These are phyloP conservation scores for Phalacrocorax aristotelis DNA, from an alignment of 2,113 vertebrate genomes.

Conservation along the genomic window DNA sequence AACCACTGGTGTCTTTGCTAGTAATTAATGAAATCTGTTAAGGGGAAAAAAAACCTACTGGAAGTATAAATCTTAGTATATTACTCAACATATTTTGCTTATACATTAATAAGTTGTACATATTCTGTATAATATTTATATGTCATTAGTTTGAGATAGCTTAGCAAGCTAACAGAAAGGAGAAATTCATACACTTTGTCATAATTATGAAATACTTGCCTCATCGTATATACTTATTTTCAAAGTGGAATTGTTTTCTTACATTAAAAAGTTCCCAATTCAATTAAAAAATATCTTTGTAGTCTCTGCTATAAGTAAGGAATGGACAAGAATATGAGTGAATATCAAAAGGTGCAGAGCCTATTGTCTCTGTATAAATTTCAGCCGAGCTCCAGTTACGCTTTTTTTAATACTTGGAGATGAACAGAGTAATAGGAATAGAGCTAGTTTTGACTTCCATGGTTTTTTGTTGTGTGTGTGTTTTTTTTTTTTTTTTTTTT, in stretches of 20 bases:
- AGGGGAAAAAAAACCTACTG: neutral
- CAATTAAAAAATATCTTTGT: neutral
- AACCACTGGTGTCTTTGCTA: neutral
- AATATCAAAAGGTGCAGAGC: neutral
- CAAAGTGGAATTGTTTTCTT: neutral
- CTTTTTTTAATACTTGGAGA: neutral
- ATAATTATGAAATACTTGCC: neutral
- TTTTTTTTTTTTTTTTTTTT: neutral
- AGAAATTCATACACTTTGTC: constrained; percentile 16
- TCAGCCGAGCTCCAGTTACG: neutral
- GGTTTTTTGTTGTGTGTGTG: neutral
- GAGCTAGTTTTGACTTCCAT: neutral
- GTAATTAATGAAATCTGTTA: neutral
- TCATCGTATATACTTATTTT: neutral
- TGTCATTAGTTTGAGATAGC: neutral
- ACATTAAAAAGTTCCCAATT: neutral
- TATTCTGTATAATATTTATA: neutral
- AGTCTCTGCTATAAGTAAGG: neutral
- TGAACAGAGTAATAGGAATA: neutral
- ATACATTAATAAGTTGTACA: neutral
- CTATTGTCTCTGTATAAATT: neutral
- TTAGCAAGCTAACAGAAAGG: neutral
- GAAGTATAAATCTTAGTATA: neutral
- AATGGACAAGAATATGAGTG: neutral
- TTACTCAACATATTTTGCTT: neutral